A percentile compares a stretch with the other conserved stretches of the same genome.
Conservation (phyloP, 2,113 vertebrate species). For the Microtus richardsoni region DNA sequence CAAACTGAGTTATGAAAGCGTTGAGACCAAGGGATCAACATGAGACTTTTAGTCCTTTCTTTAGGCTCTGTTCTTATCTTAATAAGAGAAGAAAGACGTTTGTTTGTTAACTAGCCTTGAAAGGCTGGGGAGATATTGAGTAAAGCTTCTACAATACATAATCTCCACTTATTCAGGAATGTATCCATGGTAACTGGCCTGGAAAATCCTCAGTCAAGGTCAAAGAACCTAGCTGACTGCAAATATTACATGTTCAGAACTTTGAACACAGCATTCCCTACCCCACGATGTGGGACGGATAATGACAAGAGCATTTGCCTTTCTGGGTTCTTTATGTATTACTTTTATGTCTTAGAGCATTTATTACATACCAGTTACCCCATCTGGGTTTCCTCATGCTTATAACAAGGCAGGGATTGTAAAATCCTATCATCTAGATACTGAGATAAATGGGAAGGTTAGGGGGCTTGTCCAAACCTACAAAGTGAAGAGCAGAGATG, state of each 20-base stretch:
- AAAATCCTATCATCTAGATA: not conserved
- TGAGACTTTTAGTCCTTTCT: not conserved
- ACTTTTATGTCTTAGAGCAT: not conserved
- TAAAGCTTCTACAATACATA: conserved; percentile 21
- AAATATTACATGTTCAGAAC: not conserved
- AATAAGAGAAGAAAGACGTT: not conserved
- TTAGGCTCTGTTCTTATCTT: not conserved
- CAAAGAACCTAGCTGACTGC: not conserved
- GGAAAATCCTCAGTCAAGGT: conserved; percentile 28
- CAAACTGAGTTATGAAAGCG: conserved; percentile 14
- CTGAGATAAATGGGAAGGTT: not conserved
- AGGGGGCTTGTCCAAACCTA: not conserved
- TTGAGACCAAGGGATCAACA: not conserved
- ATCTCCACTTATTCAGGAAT: not conserved
- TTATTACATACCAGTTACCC: not conserved
- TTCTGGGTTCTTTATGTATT: conserved; percentile 42
- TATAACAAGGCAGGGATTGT: not conserved
- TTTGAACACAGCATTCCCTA: not conserved
- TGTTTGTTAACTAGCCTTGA: not conserved
- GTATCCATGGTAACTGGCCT: conserved; percentile 16
- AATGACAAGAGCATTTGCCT: not conserved
- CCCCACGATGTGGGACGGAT: not conserved
- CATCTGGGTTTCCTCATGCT: not conserved
- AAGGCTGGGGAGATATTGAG: not conserved
- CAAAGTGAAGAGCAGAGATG: not conserved